Evolutionary conservation across 2,797 vertebrate genomes (phyloP).

Genomic region (Sebastes cheni): DNA sequence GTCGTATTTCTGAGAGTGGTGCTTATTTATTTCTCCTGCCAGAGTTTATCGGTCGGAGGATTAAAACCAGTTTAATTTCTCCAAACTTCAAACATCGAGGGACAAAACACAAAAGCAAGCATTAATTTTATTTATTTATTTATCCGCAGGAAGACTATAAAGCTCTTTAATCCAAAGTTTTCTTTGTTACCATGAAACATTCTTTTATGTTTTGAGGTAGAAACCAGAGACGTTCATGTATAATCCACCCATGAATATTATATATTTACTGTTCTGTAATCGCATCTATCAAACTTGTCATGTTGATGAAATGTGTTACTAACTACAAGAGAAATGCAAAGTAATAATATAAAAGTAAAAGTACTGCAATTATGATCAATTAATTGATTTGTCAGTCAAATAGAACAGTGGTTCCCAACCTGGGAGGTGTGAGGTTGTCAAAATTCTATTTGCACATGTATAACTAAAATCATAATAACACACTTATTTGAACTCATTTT

Average conservation of each 20-base stretch:
- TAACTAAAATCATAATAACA: too few species aligned
- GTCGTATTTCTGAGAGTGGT: constrained; percentile 13
- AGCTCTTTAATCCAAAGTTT: constrained; percentile 1
- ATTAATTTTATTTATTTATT: constrained; percentile 1
- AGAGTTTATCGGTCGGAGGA: background rate
- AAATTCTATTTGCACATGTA: too few species aligned
- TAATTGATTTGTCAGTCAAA: background rate
- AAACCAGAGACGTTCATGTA: background rate
- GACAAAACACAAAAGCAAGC: constrained; percentile 15
- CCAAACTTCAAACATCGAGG: constrained; percentile 10
- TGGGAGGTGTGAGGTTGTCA: too few species aligned
- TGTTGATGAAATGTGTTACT: background rate
- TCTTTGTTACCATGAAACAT: background rate
- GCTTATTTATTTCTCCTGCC: constrained; percentile 36
- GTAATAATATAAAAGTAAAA: background rate
- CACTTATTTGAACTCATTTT: too few species aligned
- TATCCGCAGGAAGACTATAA: background rate
- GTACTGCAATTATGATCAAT: background rate
- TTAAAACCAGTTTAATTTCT: constrained; percentile 30
- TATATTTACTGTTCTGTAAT: background rate
- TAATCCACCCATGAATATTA: background rate
- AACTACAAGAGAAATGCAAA: background rate
- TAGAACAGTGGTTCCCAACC: too few species aligned
- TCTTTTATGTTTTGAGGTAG: background rate
- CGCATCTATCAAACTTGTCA: background rate